Evolutionary conservation across 2,797 vertebrate species (phyloP).

Genomic region (Rhinichthys osculus): DNA sequence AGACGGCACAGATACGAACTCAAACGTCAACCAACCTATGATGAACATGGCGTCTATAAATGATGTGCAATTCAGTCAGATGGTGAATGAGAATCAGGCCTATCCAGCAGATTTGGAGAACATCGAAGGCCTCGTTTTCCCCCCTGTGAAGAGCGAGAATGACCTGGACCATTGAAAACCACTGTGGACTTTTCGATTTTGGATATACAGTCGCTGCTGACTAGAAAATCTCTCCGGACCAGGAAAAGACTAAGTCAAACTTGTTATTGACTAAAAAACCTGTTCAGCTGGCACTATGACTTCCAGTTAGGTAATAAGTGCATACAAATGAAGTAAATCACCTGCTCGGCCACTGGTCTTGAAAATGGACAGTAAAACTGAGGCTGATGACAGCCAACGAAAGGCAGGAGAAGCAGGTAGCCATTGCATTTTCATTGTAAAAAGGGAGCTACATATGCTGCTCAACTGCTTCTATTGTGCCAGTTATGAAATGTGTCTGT

Average conservation of each 20-base stretch:
- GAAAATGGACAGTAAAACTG: not conserved
- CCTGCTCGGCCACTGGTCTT: not conserved
- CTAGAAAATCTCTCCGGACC: not conserved
- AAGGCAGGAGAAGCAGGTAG: not conserved
- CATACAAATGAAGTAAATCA: slow-evolving; percentile 29
- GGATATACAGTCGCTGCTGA: slow-evolving; percentile 12
- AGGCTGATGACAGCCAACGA: not conserved
- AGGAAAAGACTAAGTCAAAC: slow-evolving; percentile 7
- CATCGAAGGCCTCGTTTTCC: slow-evolving; percentile 57
- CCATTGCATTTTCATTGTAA: not conserved
- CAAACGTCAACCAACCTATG: slow-evolving; percentile 50
- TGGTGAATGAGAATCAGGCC: slow-evolving; percentile 72
- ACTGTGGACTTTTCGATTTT: not conserved
- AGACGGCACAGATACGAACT: slow-evolving; percentile 65
- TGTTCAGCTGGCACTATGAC: not conserved
- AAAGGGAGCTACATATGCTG: slow-evolving; percentile 28
- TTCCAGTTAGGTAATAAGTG: slow-evolving; percentile 2
- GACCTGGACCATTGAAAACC: slow-evolving; percentile 66
- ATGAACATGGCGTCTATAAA: slow-evolving; percentile 72
- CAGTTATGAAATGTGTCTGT: slow-evolving; percentile 19
- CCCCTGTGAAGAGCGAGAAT: slow-evolving; percentile 62
- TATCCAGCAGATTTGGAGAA: slow-evolving; percentile 57
- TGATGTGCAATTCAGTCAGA: slow-evolving; percentile 76
- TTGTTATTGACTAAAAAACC: not conserved
- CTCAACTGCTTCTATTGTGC: slow-evolving; percentile 18